Conservation (phyloP, 2,888 invertebrate species). For the Hydriomena furcata region DNA sequence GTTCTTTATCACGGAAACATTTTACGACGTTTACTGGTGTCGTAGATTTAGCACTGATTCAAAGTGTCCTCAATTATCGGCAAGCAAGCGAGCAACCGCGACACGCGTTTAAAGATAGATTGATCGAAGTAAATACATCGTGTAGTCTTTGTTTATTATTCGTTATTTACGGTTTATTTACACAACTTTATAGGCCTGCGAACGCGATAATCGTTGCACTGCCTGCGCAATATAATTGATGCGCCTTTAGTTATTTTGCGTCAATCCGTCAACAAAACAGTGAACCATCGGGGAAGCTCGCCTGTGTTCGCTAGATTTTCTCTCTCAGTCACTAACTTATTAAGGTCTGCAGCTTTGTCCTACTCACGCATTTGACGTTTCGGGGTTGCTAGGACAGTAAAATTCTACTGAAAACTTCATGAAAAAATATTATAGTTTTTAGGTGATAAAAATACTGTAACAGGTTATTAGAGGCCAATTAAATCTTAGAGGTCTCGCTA, state of each 20-base stretch:
- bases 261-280: conserved; percentile 70
- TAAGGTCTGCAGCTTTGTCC: conserved; percentile 43
- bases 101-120: conserved; percentile 43
- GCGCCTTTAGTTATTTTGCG: conserved; percentile 68
- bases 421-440: background rate
- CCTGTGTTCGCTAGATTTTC: conserved; percentile 46
- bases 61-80: conserved; percentile 58
- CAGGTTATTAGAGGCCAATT: too few species aligned
- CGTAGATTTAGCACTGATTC: conserved; percentile 65
- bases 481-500: too few species aligned
- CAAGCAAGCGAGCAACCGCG: conserved; percentile 58
- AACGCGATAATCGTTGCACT: conserved; percentile 79
- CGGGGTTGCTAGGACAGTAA: conserved; percentile 52
- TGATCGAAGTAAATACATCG: conserved; percentile 46
- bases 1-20: conserved; percentile 67
- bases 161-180: conserved; percentile 71
- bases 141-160: conserved; percentile 62
- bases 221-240: conserved; percentile 79
- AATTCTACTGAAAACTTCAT: conserved; percentile 3
- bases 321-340: conserved; percentile 61
- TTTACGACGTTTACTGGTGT: conserved; percentile 68
- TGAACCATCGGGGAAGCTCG: conserved; percentile 50
- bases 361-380: conserved; percentile 59
- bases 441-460: too few species aligned
- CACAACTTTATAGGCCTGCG: conserved; percentile 73